Evolutionary conservation across 2,888 invertebrate species (phyloP).

Genomic region (Drosophila picticornis): DNA sequence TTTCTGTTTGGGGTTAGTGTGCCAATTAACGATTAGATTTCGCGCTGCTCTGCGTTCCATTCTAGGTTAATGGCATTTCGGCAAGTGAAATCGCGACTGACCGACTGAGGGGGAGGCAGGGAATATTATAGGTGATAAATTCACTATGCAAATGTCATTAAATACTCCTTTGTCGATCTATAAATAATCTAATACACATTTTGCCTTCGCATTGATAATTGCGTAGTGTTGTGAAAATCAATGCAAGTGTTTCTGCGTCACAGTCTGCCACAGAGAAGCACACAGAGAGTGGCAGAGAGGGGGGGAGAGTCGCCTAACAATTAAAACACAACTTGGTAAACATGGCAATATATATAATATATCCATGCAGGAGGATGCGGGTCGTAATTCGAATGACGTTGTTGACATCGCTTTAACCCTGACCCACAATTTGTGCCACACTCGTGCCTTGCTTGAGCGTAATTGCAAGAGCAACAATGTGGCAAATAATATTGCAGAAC

Average conservation of each 20-base stretch:
- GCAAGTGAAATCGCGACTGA: neutral
- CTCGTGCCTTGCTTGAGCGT: neutral
- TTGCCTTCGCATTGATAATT: constrained; percentile 36
- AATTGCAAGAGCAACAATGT: neutral
- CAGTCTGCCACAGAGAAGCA: constrained; percentile 3
- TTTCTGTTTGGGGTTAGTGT: constrained; percentile 75
- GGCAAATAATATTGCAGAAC: neutral
- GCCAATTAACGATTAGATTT: constrained; percentile 78
- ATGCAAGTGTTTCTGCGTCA: constrained; percentile 51
- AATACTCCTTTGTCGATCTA: constrained; percentile 35
- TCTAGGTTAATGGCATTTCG: constrained; percentile 64
- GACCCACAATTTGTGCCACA: constrained; percentile 37
- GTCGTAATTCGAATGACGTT: constrained; percentile 44
- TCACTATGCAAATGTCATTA: constrained; percentile 62
- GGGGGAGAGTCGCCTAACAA: constrained; percentile 26
- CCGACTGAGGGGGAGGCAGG: neutral
- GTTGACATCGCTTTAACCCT: constrained; percentile 31
- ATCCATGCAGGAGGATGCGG: constrained; percentile 37
- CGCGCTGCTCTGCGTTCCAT: constrained; percentile 8
- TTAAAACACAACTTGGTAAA: constrained; percentile 36
- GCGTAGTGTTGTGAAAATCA: constrained; percentile 32
- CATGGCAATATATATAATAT: neutral
- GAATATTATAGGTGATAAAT: constrained; percentile 62
- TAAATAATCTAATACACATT: constrained; percentile 38
- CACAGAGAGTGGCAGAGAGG: neutral